Conservation (phyloP, 2,797 vertebrate species). For the Nannoperca obscura region DNA sequence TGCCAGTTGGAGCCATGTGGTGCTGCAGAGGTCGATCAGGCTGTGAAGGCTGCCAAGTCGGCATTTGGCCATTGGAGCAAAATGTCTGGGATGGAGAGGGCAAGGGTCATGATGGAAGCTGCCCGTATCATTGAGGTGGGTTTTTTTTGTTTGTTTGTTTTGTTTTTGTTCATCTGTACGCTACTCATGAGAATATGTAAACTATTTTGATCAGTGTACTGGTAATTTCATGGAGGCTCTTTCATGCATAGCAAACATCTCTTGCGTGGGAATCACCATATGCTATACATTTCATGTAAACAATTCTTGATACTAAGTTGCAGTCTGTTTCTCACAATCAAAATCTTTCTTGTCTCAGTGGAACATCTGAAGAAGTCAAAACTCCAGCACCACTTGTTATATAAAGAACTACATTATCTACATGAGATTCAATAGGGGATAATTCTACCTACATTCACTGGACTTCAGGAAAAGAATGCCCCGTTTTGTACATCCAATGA, state of each 20-base stretch:
- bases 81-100: constrained; percentile 94
- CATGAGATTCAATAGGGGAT: background rate
- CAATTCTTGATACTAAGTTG: background rate
- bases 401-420: background rate
- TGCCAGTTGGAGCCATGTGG: constrained; percentile 89
- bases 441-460: background rate
- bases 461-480: background rate
- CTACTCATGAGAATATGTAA: background rate
- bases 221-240: rapidly evolving
- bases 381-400: background rate
- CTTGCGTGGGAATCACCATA: background rate
- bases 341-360: background rate
- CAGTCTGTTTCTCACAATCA: background rate
- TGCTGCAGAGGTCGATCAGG: constrained; percentile 88
- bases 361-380: background rate
- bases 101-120: constrained; percentile 91
- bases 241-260: background rate
- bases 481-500: background rate
- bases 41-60: constrained; percentile 87
- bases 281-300: background rate
- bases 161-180: background rate
- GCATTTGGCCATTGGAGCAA: constrained; percentile 92
- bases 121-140: constrained; percentile 92
- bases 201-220: background rate
- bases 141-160: background rate